These are phyloP conservation scores for Tetraodon nigroviridis DNA, from an alignment of 2,113 vertebrate genomes.

Conservation along the genomic window DNA sequence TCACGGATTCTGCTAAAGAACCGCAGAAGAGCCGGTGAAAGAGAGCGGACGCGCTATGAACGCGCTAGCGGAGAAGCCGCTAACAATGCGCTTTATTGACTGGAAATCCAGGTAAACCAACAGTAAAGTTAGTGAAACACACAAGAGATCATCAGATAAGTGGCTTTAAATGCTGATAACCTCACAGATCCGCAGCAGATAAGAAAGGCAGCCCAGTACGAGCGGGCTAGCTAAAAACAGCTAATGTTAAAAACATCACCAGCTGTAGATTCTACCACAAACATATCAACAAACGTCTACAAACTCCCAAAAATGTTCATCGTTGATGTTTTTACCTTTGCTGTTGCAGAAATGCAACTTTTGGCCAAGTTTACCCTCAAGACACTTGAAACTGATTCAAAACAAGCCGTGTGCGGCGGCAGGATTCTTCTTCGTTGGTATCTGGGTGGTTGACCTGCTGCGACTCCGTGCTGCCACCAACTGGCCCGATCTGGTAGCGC, in stretches of 20 bases:
- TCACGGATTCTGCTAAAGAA: too few species aligned
- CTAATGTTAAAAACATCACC: constrained; percentile 11
- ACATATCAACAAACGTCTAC: background rate
- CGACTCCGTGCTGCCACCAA: background rate
- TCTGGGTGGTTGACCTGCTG: accelerated
- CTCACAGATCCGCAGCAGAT: background rate
- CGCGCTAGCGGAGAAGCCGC: background rate
- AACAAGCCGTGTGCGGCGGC: background rate
- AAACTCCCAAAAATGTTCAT: background rate
- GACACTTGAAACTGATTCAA: constrained; percentile 34
- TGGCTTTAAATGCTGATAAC: too few species aligned
- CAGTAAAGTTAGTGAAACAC: background rate
- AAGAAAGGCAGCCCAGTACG: background rate
- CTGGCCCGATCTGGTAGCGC: background rate
- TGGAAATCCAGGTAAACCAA: background rate
- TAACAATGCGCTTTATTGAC: background rate
- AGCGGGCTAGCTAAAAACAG: constrained; percentile 10
- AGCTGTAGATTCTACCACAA: accelerated
- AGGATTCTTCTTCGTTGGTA: constrained; percentile 32
- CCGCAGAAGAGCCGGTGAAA: too few species aligned
- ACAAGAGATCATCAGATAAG: background rate
- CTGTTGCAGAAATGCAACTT: background rate
- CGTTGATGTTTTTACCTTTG: background rate
- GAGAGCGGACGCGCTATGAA: too few species aligned
- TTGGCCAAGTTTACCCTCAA: constrained; percentile 3